Percentiles rank a stretch among this genome's conserved stretches.
phyloP scores from a whole-genome alignment of 2,113 vertebrate species.

The Cyprinus carpio region DNA sequence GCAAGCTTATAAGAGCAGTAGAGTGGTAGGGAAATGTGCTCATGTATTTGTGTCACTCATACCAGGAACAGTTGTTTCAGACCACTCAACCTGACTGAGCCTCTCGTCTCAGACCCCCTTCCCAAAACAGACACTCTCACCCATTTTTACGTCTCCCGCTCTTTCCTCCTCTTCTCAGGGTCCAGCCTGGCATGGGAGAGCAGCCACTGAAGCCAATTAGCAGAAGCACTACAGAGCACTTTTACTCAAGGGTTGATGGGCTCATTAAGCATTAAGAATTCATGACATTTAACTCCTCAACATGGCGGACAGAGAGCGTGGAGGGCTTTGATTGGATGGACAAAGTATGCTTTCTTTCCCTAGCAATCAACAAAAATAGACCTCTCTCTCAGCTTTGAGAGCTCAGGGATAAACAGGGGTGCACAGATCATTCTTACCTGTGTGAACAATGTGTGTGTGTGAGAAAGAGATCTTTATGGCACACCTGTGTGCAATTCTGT shows the following conservation, averaged over 20 bases:
- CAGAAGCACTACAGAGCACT: slow-evolving; percentile 79
- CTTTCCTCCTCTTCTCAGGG: slow-evolving; percentile 59
- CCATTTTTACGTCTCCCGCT: slow-evolving; percentile 47
- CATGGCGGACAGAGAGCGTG: slow-evolving; percentile 62
- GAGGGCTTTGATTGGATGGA: slow-evolving; percentile 51
- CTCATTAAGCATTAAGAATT: slow-evolving; percentile 83
- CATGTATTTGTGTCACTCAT: background rate
- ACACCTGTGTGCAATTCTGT: slow-evolving; percentile 38
- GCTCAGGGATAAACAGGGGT: slow-evolving; percentile 27
- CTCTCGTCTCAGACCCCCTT: slow-evolving; percentile 15
- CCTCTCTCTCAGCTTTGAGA: slow-evolving; percentile 26
- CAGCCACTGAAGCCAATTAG: slow-evolving; percentile 82
- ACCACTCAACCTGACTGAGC: slow-evolving; percentile 16
- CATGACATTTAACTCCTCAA: slow-evolving; percentile 77
- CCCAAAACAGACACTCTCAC: slow-evolving; percentile 44
- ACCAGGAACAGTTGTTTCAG: background rate
- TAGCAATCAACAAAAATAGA: slow-evolving; percentile 55
- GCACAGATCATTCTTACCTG: slow-evolving; percentile 19
- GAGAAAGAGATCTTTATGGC: slow-evolving; percentile 8
- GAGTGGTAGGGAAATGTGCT: background rate
- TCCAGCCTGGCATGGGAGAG: slow-evolving; percentile 66
- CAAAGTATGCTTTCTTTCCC: slow-evolving; percentile 1
- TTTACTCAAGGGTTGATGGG: slow-evolving; percentile 73
- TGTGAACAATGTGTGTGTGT: slow-evolving; percentile 15
- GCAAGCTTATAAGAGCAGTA: background rate